Conservation (phyloP, 2,113 vertebrate species). For the Diphyllodes magnificus region DNA sequence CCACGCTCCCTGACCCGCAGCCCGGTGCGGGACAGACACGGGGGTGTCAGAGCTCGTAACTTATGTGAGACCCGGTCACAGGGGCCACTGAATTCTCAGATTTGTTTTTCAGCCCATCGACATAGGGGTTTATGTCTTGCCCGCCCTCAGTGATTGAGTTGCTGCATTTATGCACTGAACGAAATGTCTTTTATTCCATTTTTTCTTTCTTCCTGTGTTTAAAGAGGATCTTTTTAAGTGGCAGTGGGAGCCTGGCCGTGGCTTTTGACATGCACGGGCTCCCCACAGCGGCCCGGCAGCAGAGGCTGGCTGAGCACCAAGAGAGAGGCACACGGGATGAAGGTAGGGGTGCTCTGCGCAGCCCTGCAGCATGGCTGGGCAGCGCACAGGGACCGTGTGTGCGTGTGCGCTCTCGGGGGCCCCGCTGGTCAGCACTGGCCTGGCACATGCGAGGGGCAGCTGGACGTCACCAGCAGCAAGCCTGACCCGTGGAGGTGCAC, state of each 20-base stretch:
- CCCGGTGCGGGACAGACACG: background rate
- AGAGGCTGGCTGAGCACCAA: background rate
- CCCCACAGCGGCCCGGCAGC: background rate
- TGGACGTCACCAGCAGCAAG: accelerated
- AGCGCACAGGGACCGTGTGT: accelerated
- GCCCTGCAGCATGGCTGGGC: background rate
- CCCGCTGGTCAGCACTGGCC: accelerated
- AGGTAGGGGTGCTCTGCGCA: accelerated
- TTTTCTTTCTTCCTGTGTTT: background rate
- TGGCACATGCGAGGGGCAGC: accelerated
- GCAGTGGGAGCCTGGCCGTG: background rate
- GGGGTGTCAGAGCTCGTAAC: background rate
- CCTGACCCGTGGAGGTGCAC: accelerated
- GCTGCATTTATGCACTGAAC: background rate
- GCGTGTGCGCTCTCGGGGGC: accelerated
- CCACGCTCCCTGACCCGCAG: background rate
- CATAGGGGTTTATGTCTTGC: background rate
- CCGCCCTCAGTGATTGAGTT: background rate
- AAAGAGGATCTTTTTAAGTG: background rate
- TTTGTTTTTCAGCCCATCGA: background rate
- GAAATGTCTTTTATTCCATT: too few species aligned
- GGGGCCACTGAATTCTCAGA: background rate
- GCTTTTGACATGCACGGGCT: background rate
- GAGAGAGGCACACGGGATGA: accelerated
- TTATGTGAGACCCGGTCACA: background rate